Percentiles rank a stretch among this genome's conserved stretches.
Conservation (phyloP, 2,113 vertebrate genomes). For the Plecturocebus donacophilus region DNA sequence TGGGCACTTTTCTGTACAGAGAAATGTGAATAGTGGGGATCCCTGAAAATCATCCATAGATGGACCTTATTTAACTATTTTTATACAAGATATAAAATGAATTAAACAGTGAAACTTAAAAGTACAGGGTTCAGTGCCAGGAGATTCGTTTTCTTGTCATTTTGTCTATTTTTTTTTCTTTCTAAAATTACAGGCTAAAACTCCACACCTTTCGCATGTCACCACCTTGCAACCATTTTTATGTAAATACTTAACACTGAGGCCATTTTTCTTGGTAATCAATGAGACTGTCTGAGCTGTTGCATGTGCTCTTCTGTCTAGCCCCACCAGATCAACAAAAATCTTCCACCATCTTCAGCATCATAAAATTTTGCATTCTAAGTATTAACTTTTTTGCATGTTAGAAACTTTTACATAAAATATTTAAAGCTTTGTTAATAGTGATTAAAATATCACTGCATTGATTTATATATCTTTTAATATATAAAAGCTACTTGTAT, state of each 20-base stretch:
- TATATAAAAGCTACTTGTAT: too few relatives aligned
- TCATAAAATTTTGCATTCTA: not conserved
- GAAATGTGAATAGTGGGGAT: not conserved
- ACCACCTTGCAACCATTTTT: not conserved
- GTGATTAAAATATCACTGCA: not conserved
- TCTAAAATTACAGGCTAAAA: not conserved
- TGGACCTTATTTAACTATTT: not conserved
- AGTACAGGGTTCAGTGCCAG: not conserved
- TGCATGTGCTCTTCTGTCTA: not conserved
- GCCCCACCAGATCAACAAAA: not conserved
- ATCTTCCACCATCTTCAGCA: not conserved
- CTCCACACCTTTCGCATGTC: not conserved
- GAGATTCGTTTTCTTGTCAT: not conserved
- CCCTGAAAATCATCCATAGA: not conserved
- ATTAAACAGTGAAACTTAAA: not conserved
- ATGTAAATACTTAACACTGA: not conserved
- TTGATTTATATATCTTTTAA: not conserved
- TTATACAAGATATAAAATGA: not conserved
- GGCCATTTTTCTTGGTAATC: not conserved
- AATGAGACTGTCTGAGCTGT: not conserved
- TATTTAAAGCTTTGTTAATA: not conserved
- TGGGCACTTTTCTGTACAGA: not conserved
- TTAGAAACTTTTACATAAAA: not conserved
- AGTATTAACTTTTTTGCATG: not conserved
- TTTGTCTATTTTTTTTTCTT: not conserved